phyloP scores from a whole-genome alignment of 2,797 vertebrate genomes.

The Remorina albescens region DNA sequence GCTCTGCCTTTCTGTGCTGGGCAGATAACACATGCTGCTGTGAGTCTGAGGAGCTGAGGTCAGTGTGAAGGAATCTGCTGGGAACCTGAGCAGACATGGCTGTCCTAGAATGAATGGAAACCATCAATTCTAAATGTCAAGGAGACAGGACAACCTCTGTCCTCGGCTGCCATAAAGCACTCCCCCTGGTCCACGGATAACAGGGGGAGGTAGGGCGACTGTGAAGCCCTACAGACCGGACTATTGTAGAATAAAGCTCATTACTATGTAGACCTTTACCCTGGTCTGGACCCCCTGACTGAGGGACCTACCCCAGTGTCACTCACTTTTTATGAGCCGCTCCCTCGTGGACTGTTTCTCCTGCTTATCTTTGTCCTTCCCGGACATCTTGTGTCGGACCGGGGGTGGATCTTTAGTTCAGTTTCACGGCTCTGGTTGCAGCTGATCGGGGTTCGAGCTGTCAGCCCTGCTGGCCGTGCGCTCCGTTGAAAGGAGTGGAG shows the following conservation, averaged over 20 bases:
- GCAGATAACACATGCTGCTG: constrained; percentile 52
- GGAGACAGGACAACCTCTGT: constrained; percentile 15
- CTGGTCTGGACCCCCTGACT: too few relatives aligned
- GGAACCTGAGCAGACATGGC: constrained; percentile 60
- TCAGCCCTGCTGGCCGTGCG: constrained; percentile 35
- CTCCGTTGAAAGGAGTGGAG: constrained; percentile 38
- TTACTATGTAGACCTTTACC: too few relatives aligned
- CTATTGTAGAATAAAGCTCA: not conserved
- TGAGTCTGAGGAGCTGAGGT: constrained; percentile 34
- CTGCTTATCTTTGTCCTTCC: constrained; percentile 83
- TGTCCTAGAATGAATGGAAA: constrained; percentile 24
- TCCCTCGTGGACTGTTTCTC: constrained; percentile 88
- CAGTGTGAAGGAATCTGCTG: constrained; percentile 55
- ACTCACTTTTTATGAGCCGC: constrained; percentile 86
- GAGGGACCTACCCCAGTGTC: not conserved
- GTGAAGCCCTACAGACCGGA: not conserved
- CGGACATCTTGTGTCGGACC: constrained; percentile 79
- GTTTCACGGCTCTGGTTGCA: constrained; percentile 41
- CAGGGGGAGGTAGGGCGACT: too few relatives aligned
- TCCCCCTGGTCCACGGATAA: too few relatives aligned
- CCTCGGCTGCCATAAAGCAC: not conserved
- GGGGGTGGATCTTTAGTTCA: constrained; percentile 21
- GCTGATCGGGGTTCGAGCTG: constrained; percentile 58
- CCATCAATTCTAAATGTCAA: constrained; percentile 59
- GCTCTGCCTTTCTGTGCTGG: constrained; percentile 29